Evolutionary conservation across 2,888 invertebrate genomes (phyloP), one percentile per base, ranked within the genome.

Genomic region (Diplolepis rosae): DNA sequence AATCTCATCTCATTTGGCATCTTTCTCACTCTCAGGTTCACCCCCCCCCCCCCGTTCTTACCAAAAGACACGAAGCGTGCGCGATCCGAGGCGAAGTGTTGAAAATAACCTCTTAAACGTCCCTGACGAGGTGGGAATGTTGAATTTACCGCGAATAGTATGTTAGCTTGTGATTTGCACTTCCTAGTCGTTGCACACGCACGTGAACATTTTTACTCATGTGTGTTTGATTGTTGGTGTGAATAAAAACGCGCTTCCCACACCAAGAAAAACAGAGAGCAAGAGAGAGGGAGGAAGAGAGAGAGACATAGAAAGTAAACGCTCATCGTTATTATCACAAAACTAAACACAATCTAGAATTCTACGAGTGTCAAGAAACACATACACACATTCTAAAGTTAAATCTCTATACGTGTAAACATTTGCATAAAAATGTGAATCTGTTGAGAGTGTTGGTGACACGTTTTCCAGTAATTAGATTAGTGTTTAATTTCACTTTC

Each of bases 81-180:
- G 70, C 72, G 70, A 69, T 68, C 56, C 51, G 74, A 77, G 76
- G 74, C 79, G 61, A 78, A 75, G 78, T 72, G 84, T 85, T 86
- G 82, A 84, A 87, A 87, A 87, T 86, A 87, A 87, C 83, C 83
- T 82, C 82, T 84, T 77, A 78, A 84, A 83, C 82, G 87, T 83
- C 86, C 87, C 87, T 87, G 86, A 87, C 83, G 82, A 84, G 81
- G 80, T 84, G 83, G 81, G 82, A 85, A 85, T 80, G 82, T 84
- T 82, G 82, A 84, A 82, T 84, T 83, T 79, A 82, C 81, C 82
- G 83, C 79, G 83, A 83, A 84, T 83, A 83, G 81, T 78, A 76
- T 79, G 81, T 81, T 80, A 80, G 78, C 83, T 79, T 74, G 84
- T 83, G 80, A 84, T 85, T 83, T 81, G 83, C 84, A 85, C 84